Conservation (phyloP, 1,140 invertebrate species). For the Hyles vespertilio region DNA sequence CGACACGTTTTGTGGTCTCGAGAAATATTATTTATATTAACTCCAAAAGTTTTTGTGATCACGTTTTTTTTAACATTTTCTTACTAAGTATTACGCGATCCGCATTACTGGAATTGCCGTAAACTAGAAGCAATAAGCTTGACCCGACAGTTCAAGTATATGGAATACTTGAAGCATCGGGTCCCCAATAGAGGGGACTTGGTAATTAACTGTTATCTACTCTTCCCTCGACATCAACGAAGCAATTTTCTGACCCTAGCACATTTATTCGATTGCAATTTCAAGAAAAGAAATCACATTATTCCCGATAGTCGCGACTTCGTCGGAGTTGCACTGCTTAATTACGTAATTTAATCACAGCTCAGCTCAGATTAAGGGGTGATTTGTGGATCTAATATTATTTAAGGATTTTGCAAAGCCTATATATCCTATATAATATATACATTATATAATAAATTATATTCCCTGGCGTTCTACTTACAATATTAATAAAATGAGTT, state of each 20-base stretch:
- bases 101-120: no score
- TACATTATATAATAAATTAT: no score
- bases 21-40: no score
- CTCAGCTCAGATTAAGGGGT: no score
- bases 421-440: not conserved
- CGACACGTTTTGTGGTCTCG: not conserved
- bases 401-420: no score
- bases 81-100: no score
- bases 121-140: no score
- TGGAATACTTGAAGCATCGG: not conserved
- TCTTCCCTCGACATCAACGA: not conserved
- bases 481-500: no score
- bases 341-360: conserved; percentile 11
- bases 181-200: not conserved
- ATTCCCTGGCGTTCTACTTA: no score
- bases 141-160: not conserved
- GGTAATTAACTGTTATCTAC: conserved; percentile 7
- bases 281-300: conserved; percentile 7
- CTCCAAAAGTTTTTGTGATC: no score
- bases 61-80: no score
- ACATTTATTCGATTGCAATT: conserved; percentile 6
- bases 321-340: conserved; percentile 2
- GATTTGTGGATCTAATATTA: no score
- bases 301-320: not conserved
- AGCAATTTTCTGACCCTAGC: conserved; percentile 6